Percentiles rank a stretch among this genome's conserved stretches.
phyloP scores from a whole-genome alignment of 2,113 vertebrate species.

The Dipodomys merriami region DNA sequence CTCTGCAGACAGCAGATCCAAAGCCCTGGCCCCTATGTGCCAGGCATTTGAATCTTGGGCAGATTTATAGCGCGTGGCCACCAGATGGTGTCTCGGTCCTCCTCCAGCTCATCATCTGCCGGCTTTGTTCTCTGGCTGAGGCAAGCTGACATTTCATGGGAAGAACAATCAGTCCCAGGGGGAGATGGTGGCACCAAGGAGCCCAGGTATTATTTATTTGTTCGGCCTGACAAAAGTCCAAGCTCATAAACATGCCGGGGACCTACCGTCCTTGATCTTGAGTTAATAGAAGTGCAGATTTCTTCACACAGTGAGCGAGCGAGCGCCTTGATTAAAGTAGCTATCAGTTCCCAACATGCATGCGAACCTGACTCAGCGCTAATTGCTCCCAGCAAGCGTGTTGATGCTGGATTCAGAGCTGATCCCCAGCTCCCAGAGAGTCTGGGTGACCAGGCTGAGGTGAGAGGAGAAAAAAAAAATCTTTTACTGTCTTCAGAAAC shows the following conservation, averaged over 20 bases:
- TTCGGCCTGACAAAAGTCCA: slow-evolving; percentile 28
- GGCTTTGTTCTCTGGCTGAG: slow-evolving; percentile 30
- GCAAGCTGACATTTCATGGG: slow-evolving; percentile 1
- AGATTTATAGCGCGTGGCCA: slow-evolving; percentile 65
- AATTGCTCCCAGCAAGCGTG: not conserved
- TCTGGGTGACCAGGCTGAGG: not conserved
- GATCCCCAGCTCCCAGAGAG: not conserved
- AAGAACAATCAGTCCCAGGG: not conserved
- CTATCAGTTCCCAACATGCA: slow-evolving; percentile 28
- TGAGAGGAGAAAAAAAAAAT: no score
- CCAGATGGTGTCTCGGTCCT: slow-evolving; percentile 67
- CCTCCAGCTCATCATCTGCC: not conserved
- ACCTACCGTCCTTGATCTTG: not conserved
- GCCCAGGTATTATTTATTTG: slow-evolving; percentile 4
- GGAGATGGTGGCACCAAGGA: not conserved
- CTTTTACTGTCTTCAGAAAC: not conserved
- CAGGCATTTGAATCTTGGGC: not conserved
- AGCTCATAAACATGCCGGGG: slow-evolving; percentile 32
- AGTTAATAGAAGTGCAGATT: not conserved
- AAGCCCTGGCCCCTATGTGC: not conserved
- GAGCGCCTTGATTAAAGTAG: not conserved
- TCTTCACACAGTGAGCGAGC: slow-evolving; percentile 46
- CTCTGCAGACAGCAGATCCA: slow-evolving; percentile 32
- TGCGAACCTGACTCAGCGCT: slow-evolving; percentile 47
- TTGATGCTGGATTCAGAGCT: not conserved